Evolutionary conservation across 2,888 invertebrate species (phyloP).

Genomic region (Baccha elongata): DNA sequence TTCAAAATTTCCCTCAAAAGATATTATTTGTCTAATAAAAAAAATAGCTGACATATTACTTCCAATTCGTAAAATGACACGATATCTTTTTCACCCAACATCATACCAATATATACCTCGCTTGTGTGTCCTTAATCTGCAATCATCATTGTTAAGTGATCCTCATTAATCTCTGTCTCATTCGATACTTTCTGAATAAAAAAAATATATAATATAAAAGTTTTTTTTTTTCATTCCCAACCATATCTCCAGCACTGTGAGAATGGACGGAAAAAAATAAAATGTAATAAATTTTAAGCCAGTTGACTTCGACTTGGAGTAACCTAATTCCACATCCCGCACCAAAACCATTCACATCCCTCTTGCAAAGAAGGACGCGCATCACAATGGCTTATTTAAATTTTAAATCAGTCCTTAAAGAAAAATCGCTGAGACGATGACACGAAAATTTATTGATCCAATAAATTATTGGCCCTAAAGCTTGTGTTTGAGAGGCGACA

Average conservation of each 20-base stretch:
- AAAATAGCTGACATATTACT: constrained; percentile 45
- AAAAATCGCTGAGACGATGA: constrained; percentile 70
- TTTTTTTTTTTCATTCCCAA: background rate
- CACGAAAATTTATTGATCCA: constrained; percentile 69
- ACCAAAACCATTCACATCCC: background rate
- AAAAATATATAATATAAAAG: background rate
- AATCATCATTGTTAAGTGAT: constrained; percentile 67
- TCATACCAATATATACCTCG: background rate
- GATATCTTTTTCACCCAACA: constrained; percentile 7
- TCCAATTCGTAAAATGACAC: constrained; percentile 39
- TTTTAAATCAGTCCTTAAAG: constrained; percentile 70
- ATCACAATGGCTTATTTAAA: constrained; percentile 65
- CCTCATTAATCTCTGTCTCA: constrained; percentile 67
- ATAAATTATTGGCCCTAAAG: constrained; percentile 65
- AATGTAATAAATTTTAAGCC: constrained; percentile 50
- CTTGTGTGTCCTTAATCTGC: constrained; percentile 57
- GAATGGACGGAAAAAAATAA: constrained; percentile 1
- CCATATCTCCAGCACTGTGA: background rate
- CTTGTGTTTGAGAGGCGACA: constrained; percentile 38
- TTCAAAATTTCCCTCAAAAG: constrained; percentile 13
- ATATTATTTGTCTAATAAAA: constrained; percentile 29
- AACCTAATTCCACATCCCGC: constrained; percentile 45
- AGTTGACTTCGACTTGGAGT: constrained; percentile 53
- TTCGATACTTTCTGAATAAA: constrained; percentile 51
- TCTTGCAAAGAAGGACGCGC: constrained; percentile 15